Base-by-base conservation (phyloP, 2,797 vertebrate genomes). In the Pangasius larnaudii region DNA sequence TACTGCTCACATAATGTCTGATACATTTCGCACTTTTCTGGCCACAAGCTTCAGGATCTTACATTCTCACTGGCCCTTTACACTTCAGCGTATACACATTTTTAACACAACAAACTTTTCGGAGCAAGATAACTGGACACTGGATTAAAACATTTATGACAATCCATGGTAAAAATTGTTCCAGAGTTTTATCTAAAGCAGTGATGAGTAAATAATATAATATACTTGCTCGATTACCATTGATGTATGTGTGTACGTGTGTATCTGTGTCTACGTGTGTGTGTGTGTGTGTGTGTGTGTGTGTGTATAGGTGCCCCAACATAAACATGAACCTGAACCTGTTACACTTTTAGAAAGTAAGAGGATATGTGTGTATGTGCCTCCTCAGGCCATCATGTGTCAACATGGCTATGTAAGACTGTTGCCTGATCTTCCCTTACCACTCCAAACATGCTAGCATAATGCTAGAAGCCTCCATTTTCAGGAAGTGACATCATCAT, bases 261-360 rank as follows among this genome's bases (percentile, higher is more conserved):
- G 5, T 71, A 18, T 22, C 18, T 72, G 42, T 6, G 72, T 75
- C 27, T 75, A n/a, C 30, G 49, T 78, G 71, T 46, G 71, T 74
- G 22, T 74, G n/a, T 78, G n/a, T 53, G 46, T 30, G 14, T 30
- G 27, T 53, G 16, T 56, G 27, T 30, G 49, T 53, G 16, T 33
- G n/a, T 56, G n/a, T 78, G 7, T 30, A 16, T 33, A 0, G 3
- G 1, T 36, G 11, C 58, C 58, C 56, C 19, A 39, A 42, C 6
- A 3, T 81, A 42, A 42, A 42, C 24, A 42, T n/a, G 11, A 61
- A 61, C 79, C 79, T n/a, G 56, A 81, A 46, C 58, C 58, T n/a
- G 79, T 81, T 27, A 81, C 80, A 1, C 58, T 46, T 82, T 82
- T 82, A 46, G 58, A 82, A 82, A 63, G 58, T 82, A 82, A 46